Percentiles rank a stretch among this genome's conserved stretches.
These are phyloP conservation scores for Tetramorium alpestre DNA, from an alignment of 1,140 invertebrate species.

Conservation along the genomic window DNA sequence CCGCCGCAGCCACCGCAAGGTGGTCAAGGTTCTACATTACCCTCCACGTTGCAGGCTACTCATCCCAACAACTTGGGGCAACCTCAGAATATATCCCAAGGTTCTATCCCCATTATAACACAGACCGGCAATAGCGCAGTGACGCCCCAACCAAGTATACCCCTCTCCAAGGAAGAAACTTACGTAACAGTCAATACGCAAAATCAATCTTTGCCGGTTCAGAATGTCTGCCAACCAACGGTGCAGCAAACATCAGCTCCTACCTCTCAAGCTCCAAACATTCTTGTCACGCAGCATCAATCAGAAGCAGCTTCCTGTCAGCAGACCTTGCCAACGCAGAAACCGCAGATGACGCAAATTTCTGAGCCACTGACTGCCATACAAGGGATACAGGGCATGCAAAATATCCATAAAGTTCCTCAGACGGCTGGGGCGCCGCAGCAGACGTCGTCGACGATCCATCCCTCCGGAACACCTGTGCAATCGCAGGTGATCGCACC, in stretches of 20 bases:
- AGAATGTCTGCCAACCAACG: conserved; percentile 76
- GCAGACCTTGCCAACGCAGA: conserved; percentile 68
- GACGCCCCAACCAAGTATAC: conserved; percentile 82
- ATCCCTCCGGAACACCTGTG: conserved; percentile 71
- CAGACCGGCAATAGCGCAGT: conserved; percentile 86
- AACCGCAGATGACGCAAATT: conserved; percentile 75
- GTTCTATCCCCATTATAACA: conserved; percentile 87
- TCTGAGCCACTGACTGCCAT: conserved; percentile 79
- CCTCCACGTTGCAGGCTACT: conserved; percentile 87
- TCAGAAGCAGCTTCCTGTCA: conserved; percentile 63
- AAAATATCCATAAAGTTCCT: conserved; percentile 84
- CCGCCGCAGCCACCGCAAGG: conserved; percentile 60
- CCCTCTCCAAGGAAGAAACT: conserved; percentile 77
- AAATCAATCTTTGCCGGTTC: conserved; percentile 76
- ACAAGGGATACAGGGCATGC: conserved; percentile 80
- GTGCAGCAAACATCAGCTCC: conserved; percentile 73
- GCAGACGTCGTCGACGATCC: conserved; percentile 75
- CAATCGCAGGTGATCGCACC: conserved; percentile 75
- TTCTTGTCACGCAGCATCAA: conserved; percentile 75
- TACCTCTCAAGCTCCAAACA: conserved; percentile 79
- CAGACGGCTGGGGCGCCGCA: conserved; percentile 73
- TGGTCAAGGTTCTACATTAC: conserved; percentile 86
- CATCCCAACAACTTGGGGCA: conserved; percentile 85
- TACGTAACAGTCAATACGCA: conserved; percentile 77
- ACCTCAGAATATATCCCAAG: conserved; percentile 87